Conservation (phyloP, 1,140 invertebrate species). For the Drosophila santomea region DNA sequence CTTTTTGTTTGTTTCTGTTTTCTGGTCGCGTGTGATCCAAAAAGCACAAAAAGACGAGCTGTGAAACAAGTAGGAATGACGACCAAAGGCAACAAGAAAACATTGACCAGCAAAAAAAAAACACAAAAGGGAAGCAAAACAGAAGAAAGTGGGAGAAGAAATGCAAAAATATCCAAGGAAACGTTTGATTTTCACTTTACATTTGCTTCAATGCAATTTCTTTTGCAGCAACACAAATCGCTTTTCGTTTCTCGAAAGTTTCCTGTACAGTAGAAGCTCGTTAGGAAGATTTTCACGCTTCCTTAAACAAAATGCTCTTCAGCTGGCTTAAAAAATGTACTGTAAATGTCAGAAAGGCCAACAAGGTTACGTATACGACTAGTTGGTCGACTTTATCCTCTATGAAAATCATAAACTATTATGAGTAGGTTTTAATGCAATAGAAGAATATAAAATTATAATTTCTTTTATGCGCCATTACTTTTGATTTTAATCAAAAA, state of each 20-base stretch:
- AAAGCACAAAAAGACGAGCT: background rate
- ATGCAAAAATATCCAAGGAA: conserved; percentile 7
- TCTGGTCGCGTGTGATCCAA: conserved; percentile 46
- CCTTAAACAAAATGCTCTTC: no score
- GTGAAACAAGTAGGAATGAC: conserved; percentile 30
- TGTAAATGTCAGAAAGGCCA: background rate
- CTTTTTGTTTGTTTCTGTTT: conserved; percentile 22
- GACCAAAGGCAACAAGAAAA: conserved; percentile 52
- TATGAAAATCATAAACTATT: no score
- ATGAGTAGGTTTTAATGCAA: no score
- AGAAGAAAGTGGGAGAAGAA: background rate
- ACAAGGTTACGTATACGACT: conserved; percentile 7
- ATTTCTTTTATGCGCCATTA: no score
- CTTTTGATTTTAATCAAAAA: no score
- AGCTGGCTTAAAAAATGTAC: no score
- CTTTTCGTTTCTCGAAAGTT: conserved; percentile 3
- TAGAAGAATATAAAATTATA: no score
- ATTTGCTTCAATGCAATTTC: conserved; percentile 1
- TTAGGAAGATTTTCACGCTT: background rate
- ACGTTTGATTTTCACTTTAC: conserved; percentile 15
- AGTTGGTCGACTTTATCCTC: background rate
- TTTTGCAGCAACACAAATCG: conserved; percentile 15
- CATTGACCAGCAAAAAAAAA: conserved; percentile 32
- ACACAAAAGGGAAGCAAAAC: conserved; percentile 22
- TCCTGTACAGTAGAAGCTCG: conserved; percentile 27